These are phyloP conservation scores for Drosophila kepulauana DNA, from an alignment of 1,140 invertebrate genomes.

Conservation along the genomic window DNA sequence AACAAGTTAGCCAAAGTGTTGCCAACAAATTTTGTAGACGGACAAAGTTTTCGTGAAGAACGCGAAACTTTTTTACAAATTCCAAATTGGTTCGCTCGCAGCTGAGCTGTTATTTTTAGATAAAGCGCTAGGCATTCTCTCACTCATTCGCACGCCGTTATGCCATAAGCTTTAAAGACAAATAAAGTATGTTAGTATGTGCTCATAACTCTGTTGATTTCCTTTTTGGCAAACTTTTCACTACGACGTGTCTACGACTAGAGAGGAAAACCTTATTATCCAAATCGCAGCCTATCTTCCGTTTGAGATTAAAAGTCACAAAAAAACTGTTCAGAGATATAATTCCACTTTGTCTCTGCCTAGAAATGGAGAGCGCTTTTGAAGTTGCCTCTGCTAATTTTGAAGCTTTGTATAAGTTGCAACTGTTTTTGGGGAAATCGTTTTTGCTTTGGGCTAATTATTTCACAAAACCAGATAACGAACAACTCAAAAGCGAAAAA, in stretches of 20 bases:
- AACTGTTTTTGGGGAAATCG: background rate
- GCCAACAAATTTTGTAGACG: constrained; percentile 59
- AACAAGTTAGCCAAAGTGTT: constrained; percentile 39
- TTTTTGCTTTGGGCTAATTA: constrained; percentile 34
- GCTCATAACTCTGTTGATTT: constrained; percentile 17
- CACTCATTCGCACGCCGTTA: constrained; percentile 29
- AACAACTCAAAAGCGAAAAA: constrained; percentile 16
- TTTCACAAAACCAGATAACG: constrained; percentile 9
- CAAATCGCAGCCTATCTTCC: constrained; percentile 1
- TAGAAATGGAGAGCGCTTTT: constrained; percentile 12
- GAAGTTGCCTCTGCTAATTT: constrained; percentile 6
- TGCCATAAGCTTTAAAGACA: constrained; percentile 24
- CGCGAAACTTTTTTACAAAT: constrained; percentile 63
- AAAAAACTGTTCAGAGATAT: background rate
- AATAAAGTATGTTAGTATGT: constrained; percentile 21
- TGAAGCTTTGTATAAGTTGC: background rate
- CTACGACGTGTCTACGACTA: constrained; percentile 18
- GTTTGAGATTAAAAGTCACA: constrained; percentile 10
- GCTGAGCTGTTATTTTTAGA: constrained; percentile 70
- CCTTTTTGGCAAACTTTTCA: constrained; percentile 12
- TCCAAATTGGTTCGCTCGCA: constrained; percentile 54
- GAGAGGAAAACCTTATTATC: constrained; percentile 14
- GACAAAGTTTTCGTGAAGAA: constrained; percentile 55
- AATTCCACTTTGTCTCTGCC: background rate
- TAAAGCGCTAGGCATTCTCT: constrained; percentile 46